Percentiles rank a stretch among this genome's conserved stretches.
phyloP scores from a whole-genome alignment of 2,888 invertebrate genomes.

The Acrocyrtus sp. region DNA sequence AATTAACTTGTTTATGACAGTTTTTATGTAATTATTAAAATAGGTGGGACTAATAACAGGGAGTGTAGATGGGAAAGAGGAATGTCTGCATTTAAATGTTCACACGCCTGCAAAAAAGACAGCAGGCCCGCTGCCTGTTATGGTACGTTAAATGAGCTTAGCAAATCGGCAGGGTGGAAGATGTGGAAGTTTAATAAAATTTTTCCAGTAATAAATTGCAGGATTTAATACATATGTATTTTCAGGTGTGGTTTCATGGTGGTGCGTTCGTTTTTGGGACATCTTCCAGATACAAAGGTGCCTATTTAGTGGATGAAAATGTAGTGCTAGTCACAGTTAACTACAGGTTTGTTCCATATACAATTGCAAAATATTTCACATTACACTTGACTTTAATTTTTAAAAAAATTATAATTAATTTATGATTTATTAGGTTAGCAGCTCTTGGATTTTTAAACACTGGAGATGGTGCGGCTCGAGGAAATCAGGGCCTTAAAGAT shows the following conservation, averaged over 20 bases:
- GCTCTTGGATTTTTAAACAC: slow-evolving; percentile 54
- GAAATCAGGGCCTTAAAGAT: slow-evolving; percentile 51
- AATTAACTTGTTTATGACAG: too few relatives aligned
- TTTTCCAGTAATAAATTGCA: too few relatives aligned
- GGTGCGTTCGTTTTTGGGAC: slow-evolving; percentile 40
- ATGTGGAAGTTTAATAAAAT: too few relatives aligned
- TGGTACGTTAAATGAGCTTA: slow-evolving; percentile 26
- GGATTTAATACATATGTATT: too few relatives aligned
- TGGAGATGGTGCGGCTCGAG: slow-evolving; percentile 38
- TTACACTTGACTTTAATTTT: too few relatives aligned
- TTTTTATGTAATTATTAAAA: too few relatives aligned
- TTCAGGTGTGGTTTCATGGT: too few relatives aligned
- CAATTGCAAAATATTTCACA: too few relatives aligned
- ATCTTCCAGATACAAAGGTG: slow-evolving; percentile 28
- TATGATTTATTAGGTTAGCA: too few relatives aligned
- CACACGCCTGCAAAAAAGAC: slow-evolving; percentile 16
- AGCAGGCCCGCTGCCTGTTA: slow-evolving; percentile 33
- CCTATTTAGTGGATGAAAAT: slow-evolving; percentile 45
- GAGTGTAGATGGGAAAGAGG: slow-evolving; percentile 52
- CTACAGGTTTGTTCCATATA: slow-evolving; percentile 39
- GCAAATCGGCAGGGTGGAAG: too few relatives aligned
- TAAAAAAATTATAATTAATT: too few relatives aligned
- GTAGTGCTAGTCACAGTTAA: slow-evolving; percentile 48
- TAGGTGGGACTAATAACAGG: slow-evolving; percentile 34
- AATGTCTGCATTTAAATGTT: slow-evolving; percentile 26